These are phyloP conservation scores for Aphelenchoides bicaudatus DNA, from an alignment of 2,888 invertebrate genomes.

Conservation along the genomic window DNA sequence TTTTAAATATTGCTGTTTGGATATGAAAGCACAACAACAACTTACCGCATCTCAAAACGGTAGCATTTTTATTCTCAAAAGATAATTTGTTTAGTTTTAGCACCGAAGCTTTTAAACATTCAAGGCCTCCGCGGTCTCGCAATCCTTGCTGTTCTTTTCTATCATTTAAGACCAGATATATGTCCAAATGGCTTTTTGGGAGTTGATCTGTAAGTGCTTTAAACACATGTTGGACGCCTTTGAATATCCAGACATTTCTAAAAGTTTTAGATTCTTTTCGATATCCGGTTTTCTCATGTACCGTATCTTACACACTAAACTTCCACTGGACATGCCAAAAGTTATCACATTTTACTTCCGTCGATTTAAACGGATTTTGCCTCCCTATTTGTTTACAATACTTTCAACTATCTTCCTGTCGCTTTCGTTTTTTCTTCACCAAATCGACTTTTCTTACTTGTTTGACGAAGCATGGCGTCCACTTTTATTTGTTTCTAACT, in stretches of 20 bases:
- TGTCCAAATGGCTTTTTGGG: background rate
- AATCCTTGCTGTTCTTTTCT: background rate
- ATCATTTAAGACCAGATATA: background rate
- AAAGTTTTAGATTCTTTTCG: background rate
- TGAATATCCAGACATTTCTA: background rate
- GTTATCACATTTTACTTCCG: background rate
- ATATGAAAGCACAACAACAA: too few species aligned
- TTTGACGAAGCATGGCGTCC: background rate
- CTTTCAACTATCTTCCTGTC: background rate
- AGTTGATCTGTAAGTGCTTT: background rate
- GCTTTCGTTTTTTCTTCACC: background rate
- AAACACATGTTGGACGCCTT: too few species aligned
- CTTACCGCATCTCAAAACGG: too few species aligned
- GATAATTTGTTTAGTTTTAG: too few species aligned
- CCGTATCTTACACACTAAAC: background rate
- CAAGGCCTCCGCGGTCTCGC: constrained; percentile 6
- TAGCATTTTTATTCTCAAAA: too few species aligned
- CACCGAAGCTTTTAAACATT: too few species aligned
- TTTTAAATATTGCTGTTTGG: too few species aligned
- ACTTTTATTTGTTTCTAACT: background rate
- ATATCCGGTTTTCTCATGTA: constrained; percentile 10
- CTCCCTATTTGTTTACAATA: background rate
- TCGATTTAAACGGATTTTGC: background rate
- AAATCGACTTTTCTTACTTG: background rate
- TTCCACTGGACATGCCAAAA: background rate